Evolutionary conservation across 2,113 vertebrate genomes (phyloP).

Genomic region (Apus apus): DNA sequence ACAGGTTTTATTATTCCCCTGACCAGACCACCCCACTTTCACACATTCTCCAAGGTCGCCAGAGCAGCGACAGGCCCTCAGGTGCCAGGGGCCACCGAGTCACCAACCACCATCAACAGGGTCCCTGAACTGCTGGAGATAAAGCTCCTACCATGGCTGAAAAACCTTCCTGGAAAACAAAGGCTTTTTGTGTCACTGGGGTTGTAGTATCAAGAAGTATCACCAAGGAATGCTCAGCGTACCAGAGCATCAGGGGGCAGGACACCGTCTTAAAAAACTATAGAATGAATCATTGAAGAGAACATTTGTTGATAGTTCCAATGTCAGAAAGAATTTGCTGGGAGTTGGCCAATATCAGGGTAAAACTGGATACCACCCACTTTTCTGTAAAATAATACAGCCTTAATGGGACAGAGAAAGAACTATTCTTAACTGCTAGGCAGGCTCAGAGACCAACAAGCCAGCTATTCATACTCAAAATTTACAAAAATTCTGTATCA

Average conservation of each 20-base stretch:
- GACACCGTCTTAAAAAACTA: neutral
- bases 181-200: neutral
- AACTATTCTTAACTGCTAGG: slow-evolving; percentile 39
- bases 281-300: neutral
- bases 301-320: neutral
- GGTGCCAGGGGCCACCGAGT: neutral
- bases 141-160: neutral
- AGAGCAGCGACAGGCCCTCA: accelerated
- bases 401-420: slow-evolving; percentile 46
- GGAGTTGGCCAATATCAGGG: neutral
- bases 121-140: no score
- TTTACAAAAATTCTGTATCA: neutral
- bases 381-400: slow-evolving; percentile 49
- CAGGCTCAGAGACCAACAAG: slow-evolving; percentile 19
- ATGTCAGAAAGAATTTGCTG: neutral
- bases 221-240: accelerated
- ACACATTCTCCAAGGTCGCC: neutral
- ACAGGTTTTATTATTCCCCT: no score
- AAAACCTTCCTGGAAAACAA: neutral
- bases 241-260: neutral
- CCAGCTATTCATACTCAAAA: neutral
- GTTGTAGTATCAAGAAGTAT: neutral
- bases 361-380: slow-evolving; percentile 23
- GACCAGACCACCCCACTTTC: neutral
- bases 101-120: accelerated